Evolutionary conservation across 2,113 vertebrate species (phyloP).

Genomic region (Pyrgilauda ruficollis): DNA sequence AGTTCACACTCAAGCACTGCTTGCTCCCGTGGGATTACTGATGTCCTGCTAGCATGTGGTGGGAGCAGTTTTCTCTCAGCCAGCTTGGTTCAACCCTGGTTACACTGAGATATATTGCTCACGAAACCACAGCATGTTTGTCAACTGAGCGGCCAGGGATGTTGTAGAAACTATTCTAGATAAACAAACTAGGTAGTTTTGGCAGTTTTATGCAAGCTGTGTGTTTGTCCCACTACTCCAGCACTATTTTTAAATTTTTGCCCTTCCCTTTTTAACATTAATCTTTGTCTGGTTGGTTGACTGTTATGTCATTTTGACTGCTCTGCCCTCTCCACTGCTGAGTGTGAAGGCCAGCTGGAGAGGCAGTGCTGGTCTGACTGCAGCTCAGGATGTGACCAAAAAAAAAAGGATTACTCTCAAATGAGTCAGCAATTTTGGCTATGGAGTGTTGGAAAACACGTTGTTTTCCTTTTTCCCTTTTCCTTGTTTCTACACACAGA

Average conservation of each 20-base stretch:
- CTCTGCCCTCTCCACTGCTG: background rate
- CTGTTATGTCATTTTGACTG: background rate
- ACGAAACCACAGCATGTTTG: background rate
- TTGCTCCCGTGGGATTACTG: background rate
- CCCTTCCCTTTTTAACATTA: background rate
- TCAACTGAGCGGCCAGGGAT: background rate
- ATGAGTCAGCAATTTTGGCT: background rate
- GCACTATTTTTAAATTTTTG: background rate
- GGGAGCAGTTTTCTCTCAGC: background rate
- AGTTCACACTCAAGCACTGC: background rate
- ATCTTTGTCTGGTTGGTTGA: background rate
- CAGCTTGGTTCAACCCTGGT: fast-evolving
- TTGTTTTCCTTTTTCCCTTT: background rate
- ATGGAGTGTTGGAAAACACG: background rate
- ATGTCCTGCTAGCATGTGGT: background rate
- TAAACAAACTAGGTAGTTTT: background rate
- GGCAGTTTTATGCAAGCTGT: fast-evolving
- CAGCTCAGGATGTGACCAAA: background rate
- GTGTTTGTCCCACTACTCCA: background rate
- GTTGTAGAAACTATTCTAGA: background rate
- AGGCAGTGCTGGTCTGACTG: background rate
- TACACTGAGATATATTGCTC: background rate
- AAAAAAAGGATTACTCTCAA: background rate
- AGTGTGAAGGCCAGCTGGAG: background rate
- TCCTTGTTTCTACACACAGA: background rate